Conservation (phyloP, 2,888 invertebrate genomes). For the Hanleya hanleyi region DNA sequence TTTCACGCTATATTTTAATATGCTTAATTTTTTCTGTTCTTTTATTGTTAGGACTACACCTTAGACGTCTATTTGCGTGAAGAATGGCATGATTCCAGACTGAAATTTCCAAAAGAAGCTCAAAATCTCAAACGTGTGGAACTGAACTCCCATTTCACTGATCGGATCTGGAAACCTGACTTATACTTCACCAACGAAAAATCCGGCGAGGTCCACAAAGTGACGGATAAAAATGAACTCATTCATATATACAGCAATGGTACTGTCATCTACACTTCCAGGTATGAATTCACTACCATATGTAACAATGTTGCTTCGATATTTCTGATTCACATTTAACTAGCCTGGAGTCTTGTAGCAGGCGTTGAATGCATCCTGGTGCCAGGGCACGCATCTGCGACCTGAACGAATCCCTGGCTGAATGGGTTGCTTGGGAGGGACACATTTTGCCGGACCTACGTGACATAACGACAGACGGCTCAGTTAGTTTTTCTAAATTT, state of each 20-base stretch:
- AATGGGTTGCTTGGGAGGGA: too few relatives aligned
- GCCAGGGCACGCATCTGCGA: too few relatives aligned
- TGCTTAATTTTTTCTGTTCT: neutral
- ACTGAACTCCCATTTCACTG: neutral
- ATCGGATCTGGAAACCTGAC: neutral
- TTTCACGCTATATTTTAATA: too few relatives aligned
- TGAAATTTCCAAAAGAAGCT: neutral
- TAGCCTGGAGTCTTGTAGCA: too few relatives aligned
- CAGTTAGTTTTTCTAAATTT: too few relatives aligned
- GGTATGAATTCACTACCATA: neutral
- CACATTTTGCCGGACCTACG: too few relatives aligned
- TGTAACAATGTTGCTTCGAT: neutral
- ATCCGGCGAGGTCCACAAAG: neutral
- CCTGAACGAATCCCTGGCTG: too few relatives aligned
- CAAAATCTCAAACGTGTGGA: neutral
- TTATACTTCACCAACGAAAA: neutral
- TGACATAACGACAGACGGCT: too few relatives aligned
- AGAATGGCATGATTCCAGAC: neutral
- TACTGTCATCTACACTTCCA: neutral
- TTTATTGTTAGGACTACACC: neutral
- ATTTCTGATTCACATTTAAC: too few relatives aligned
- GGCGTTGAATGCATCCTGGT: too few relatives aligned
- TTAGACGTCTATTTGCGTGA: neutral
- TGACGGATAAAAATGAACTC: constrained; percentile 5
- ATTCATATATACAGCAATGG: neutral